These are phyloP conservation scores for Dolomedes plantarius DNA, from an alignment of 2,888 invertebrate genomes.

Conservation along the genomic window DNA sequence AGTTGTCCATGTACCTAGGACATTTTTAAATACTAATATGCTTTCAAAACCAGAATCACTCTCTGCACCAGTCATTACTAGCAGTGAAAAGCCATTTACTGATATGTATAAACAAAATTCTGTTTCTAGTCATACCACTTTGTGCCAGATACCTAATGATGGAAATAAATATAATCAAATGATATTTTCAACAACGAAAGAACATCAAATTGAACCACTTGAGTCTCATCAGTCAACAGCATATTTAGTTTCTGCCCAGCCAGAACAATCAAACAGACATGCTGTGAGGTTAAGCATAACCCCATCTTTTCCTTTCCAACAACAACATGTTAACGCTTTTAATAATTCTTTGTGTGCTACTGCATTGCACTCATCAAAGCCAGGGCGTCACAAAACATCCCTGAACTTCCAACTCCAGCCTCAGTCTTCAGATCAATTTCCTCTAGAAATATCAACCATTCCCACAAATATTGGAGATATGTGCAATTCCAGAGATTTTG, in stretches of 20 bases:
- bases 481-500: slow-evolving; percentile 34
- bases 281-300: slow-evolving; percentile 63
- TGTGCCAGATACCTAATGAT: slow-evolving; percentile 3
- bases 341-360: slow-evolving; percentile 41
- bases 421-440: slow-evolving; percentile 50
- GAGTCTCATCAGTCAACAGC: not conserved
- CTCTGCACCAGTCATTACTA: slow-evolving; percentile 39
- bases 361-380: slow-evolving; percentile 38
- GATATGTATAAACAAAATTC: slow-evolving; percentile 19
- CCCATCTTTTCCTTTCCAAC: slow-evolving; percentile 50
- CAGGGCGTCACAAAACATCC: slow-evolving; percentile 63
- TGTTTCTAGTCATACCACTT: slow-evolving; percentile 15
- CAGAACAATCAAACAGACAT: slow-evolving; percentile 29
- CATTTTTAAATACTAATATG: not conserved
- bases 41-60: slow-evolving; percentile 13
- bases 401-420: slow-evolving; percentile 65
- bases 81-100: slow-evolving; percentile 27
- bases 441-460: slow-evolving; percentile 62
- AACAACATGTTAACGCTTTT: slow-evolving; percentile 44
- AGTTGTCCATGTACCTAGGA: slow-evolving; percentile 13
- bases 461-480: slow-evolving; percentile 46
- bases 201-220: slow-evolving; percentile 23
- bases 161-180: slow-evolving; percentile 27
- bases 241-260: not conserved
- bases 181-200: slow-evolving; percentile 59